These are phyloP conservation scores for Karalla daura DNA, from an alignment of 2,797 vertebrate genomes.

Conservation along the genomic window DNA sequence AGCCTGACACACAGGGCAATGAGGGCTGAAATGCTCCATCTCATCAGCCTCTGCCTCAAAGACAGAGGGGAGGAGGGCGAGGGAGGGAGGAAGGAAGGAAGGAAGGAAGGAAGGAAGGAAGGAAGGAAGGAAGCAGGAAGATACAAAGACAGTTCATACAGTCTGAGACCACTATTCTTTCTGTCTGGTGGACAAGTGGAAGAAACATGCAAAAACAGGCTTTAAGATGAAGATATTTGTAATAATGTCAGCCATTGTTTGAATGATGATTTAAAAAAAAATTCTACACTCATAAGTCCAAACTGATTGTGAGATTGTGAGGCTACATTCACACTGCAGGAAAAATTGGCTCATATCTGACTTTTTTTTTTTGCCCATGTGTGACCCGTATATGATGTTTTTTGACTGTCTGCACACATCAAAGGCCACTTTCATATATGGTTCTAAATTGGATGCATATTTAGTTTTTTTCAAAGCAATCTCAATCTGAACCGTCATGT, in stretches of 20 bases:
- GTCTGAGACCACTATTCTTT: constrained; percentile 21
- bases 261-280: too few relatives aligned
- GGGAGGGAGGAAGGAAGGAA: constrained; percentile 17
- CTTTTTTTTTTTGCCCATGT: not conserved
- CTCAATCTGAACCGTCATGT: too few relatives aligned
- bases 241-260: too few relatives aligned
- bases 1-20: constrained; percentile 31
- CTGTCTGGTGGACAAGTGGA: constrained; percentile 13
- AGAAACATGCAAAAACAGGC: constrained; percentile 38
- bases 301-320: not conserved
- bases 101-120: too few relatives aligned
- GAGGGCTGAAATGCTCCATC: constrained; percentile 25
- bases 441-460: too few relatives aligned
- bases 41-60: constrained; percentile 44
- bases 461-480: too few relatives aligned
- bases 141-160: constrained; percentile 33
- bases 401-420: too few relatives aligned
- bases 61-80: constrained; percentile 27
- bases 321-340: too few relatives aligned
- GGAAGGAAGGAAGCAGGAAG: constrained; percentile 11
- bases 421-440: too few relatives aligned
- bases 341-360: too few relatives aligned
- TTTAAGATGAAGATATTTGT: constrained; percentile 9
- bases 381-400: too few relatives aligned
- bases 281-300: not conserved